phyloP scores from a whole-genome alignment of 2,888 invertebrate genomes.

The Diarsia brunnea region DNA sequence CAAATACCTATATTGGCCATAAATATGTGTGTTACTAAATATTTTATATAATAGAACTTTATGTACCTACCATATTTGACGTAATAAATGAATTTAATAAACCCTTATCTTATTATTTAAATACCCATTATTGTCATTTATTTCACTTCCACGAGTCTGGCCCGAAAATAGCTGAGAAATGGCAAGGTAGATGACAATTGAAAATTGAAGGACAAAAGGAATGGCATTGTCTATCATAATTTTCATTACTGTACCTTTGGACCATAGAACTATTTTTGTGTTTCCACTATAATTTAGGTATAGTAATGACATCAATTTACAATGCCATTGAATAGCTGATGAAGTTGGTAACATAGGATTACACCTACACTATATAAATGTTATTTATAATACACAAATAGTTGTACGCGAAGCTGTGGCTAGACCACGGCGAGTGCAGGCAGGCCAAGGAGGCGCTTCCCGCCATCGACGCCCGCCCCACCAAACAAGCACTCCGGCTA shows the following conservation, averaged over 20 bases:
- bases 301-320: neutral
- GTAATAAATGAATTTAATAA: no score
- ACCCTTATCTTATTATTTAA: neutral
- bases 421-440: no score
- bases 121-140: neutral
- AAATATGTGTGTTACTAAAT: no score
- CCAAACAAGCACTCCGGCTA: no score
- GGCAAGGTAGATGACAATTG: neutral
- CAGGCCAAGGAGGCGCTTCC: no score
- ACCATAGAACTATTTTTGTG: neutral
- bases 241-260: neutral
- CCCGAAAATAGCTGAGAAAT: neutral
- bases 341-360: neutral
- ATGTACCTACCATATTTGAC: no score
- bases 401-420: no score
- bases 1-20: no score
- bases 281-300: neutral
- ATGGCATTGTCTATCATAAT: neutral
- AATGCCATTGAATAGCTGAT: neutral
- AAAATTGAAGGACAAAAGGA: neutral
- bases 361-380: neutral
- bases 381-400: neutral
- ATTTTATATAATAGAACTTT: no score
- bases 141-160: neutral
- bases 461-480: no score